Evolutionary conservation across 1,140 invertebrate species (phyloP).

Genomic region (Lucilia sericata): DNA sequence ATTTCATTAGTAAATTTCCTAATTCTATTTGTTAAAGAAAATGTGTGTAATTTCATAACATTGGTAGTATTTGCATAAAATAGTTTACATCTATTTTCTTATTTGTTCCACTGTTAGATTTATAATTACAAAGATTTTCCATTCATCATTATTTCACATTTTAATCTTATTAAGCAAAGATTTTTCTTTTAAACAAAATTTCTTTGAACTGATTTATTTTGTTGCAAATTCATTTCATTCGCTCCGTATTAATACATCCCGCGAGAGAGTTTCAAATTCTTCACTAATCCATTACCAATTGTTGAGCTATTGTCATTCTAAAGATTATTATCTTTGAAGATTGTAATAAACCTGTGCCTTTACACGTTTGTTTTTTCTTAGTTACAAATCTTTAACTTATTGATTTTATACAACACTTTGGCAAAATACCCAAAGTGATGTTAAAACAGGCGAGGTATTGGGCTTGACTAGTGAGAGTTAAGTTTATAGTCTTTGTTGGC

Average conservation of each 20-base stretch:
- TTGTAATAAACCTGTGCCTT: neutral
- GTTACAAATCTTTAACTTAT: neutral
- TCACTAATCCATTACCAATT: constrained; percentile 1
- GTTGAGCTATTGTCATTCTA: neutral
- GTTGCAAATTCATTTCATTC: neutral
- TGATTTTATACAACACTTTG: neutral
- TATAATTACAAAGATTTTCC: neutral
- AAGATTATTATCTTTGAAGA: neutral
- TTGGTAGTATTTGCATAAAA: neutral
- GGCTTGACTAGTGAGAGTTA: neutral
- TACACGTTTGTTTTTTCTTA: neutral
- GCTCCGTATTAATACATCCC: no score
- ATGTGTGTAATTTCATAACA: no score
- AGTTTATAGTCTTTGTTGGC: neutral
- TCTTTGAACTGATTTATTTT: neutral
- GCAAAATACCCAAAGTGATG: neutral
- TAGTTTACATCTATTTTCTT: no score
- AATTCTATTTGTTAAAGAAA: no score
- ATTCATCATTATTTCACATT: neutral
- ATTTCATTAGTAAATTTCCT: no score
- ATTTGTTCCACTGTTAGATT: neutral
- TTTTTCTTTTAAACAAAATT: neutral
- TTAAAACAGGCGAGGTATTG: neutral
- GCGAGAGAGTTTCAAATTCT: neutral
- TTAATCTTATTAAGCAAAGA: constrained; percentile 1